phyloP scores from a whole-genome alignment of 2,888 invertebrate genomes.

The Barypeithes pellucidus region DNA sequence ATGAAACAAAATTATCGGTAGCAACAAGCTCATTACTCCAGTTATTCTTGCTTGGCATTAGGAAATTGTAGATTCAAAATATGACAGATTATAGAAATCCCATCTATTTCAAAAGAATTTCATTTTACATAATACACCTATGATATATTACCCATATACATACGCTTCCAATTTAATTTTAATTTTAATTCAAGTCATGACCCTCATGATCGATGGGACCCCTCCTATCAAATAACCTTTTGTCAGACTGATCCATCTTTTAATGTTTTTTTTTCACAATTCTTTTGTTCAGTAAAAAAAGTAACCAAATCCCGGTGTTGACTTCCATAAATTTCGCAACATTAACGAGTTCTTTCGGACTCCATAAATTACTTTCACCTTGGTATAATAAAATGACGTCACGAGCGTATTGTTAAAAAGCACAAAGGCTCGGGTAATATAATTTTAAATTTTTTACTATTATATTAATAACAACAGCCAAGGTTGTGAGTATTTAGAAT shows the following conservation, averaged over 20 bases:
- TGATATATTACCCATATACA: too few species aligned
- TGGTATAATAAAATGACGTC: conserved; percentile 6
- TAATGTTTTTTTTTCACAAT: background rate
- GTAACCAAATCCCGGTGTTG: background rate
- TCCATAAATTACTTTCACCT: conserved; percentile 6
- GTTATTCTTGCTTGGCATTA: too few species aligned
- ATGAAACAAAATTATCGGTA: too few species aligned
- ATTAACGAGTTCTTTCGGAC: background rate
- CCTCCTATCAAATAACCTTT: background rate
- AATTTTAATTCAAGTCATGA: too few species aligned
- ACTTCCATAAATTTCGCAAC: background rate
- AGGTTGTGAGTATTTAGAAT: conserved; percentile 3
- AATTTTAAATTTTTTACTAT: conserved; percentile 5
- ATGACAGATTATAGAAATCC: too few species aligned
- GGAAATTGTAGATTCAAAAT: too few species aligned
- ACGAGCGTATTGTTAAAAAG: conserved; percentile 1
- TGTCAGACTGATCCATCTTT: background rate
- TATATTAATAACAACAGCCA: background rate
- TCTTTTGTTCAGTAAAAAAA: background rate
- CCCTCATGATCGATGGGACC: too few species aligned
- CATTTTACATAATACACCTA: too few species aligned
- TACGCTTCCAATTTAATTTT: too few species aligned
- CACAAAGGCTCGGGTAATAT: background rate
- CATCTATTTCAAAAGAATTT: too few species aligned
- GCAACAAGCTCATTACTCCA: too few species aligned